phyloP scores from a whole-genome alignment of 2,888 invertebrate species.

The Drymonia ruficornis region DNA sequence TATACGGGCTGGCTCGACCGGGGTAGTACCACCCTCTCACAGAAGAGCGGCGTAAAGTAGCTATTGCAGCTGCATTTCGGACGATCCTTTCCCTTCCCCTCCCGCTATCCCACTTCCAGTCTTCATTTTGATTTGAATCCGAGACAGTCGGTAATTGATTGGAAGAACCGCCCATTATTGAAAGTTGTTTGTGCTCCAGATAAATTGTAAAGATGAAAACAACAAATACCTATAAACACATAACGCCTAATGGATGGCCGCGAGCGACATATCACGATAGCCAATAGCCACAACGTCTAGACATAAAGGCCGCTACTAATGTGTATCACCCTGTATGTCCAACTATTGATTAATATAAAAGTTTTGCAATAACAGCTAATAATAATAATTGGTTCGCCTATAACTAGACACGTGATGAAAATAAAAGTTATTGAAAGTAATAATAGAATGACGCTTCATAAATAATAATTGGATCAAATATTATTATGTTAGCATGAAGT shows the following conservation, averaged over 20 bases:
- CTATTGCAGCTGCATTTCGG: too few relatives aligned
- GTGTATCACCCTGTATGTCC: not conserved
- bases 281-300: conserved; percentile 3
- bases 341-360: conserved; percentile 5
- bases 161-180: not conserved
- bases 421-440: conserved; percentile 2
- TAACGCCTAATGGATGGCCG: not conserved
- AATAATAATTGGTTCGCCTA: not conserved
- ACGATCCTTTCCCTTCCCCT: too few relatives aligned
- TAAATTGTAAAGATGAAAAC: not conserved
- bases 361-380: not conserved
- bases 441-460: not conserved
- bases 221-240: not conserved
- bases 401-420: not conserved
- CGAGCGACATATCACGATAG: not conserved
- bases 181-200: not conserved
- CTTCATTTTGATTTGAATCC: not conserved
- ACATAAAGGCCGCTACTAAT: conserved; percentile 3
- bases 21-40: too few relatives aligned
- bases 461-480: conserved; percentile 2
- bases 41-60: too few relatives aligned
- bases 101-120: too few relatives aligned
- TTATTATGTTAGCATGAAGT: conserved; percentile 9
- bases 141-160: not conserved
- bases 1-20: too few relatives aligned